Base-by-base conservation (phyloP, 2,797 vertebrate species). In the Pangasius macronema region DNA sequence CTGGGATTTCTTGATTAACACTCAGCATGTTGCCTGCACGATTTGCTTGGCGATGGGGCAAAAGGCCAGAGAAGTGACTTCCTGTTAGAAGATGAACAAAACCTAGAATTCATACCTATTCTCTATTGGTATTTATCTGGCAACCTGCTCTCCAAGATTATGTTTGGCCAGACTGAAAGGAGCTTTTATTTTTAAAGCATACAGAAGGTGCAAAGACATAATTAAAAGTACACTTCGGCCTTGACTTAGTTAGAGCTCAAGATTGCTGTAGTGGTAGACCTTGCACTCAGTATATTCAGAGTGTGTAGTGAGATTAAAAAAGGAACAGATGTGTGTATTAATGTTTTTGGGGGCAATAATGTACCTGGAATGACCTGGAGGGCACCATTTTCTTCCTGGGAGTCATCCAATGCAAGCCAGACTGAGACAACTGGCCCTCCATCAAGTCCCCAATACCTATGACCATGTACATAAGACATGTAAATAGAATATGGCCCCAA, bases 1-100 rank as follows among this genome's bases (percentile, higher is more conserved):
- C 94, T 86, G 95, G 95, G 87, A 97, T 96, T 93, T 96, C 96
- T 90, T 97, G 96, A 88, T 97, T 97, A 87, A 96, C 94, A 42
- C 94, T 91, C 88, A 96, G 93, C 95, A 97, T 95, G 93, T 97
- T 97, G 70, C 96, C 95, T 1, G 87, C 36, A 30, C 87, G 91
- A 16, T 33, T 22, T 33, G 96, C 93, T 49, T 86, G 89, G 0
- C 27, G 92, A 91, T 97, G 96, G 33, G 92, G 94, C 72, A 96
- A 85, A 89, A 96, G 91, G 39, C 96, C 96, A 24, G 88, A 91
- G 33, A 81, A 76, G 90, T 97, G 96, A 87, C 92, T 96, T 7
- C 95, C 96, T 96, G 42, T 83, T 86, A 82, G 49, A 76, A 51
- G 88, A 89, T 24, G 24, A 46, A 72, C 16, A 70, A 36, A 33